A percentile compares a stretch with the other conserved stretches of the same genome.
phyloP scores from a whole-genome alignment of 2,797 vertebrate genomes.

The Bradypodion ventrale region DNA sequence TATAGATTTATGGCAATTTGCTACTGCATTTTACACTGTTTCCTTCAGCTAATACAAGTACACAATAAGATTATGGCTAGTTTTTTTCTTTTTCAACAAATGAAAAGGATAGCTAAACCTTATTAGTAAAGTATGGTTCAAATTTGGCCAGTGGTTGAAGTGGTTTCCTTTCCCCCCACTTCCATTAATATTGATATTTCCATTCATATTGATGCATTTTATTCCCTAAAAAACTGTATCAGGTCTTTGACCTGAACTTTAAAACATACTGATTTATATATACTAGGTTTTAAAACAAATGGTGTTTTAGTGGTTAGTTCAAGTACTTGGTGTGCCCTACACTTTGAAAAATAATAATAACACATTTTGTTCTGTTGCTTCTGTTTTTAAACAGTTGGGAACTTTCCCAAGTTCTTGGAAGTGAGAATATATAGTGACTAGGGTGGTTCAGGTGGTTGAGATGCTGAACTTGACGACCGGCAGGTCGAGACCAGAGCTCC shows the following conservation, averaged over 20 bases:
- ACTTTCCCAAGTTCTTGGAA: neutral
- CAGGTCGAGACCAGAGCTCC: too few species aligned
- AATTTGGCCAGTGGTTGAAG: too few species aligned
- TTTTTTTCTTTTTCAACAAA: too few species aligned
- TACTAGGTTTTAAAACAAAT: neutral
- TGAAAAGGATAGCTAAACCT: too few species aligned
- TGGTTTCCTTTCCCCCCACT: neutral
- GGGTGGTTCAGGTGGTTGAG: too few species aligned
- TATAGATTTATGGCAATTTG: too few species aligned
- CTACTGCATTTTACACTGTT: too few species aligned
- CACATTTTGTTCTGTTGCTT: neutral
- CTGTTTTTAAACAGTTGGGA: neutral
- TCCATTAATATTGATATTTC: neutral
- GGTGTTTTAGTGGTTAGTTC: neutral
- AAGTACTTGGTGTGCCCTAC: neutral
- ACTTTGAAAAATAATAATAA: neutral
- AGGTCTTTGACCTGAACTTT: neutral
- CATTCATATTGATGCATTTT: too few species aligned
- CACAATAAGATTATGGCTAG: too few species aligned
- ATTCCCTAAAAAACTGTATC: neutral
- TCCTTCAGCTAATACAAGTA: too few species aligned
- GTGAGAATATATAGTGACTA: neutral
- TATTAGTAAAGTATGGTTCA: too few species aligned
- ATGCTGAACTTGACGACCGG: too few species aligned
- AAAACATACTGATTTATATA: neutral